A percentile compares a stretch with the other conserved stretches of the same genome.
Evolutionary conservation across 2,888 invertebrate genomes (phyloP).

Genomic region (Caprella mutica): DNA sequence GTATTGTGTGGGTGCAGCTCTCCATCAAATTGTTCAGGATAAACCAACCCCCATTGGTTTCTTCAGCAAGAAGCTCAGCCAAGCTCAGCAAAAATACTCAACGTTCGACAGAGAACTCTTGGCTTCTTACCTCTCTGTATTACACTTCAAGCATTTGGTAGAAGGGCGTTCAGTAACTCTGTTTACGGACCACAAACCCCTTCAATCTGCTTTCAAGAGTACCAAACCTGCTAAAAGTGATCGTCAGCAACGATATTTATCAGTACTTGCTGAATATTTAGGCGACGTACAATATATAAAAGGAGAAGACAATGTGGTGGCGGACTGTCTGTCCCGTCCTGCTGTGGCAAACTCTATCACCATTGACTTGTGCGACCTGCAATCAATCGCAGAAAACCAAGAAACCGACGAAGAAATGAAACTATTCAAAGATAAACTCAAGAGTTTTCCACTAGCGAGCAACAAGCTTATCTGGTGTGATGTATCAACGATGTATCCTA

Average conservation of each 20-base stretch:
- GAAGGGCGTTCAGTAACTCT: no score
- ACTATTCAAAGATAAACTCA: neutral
- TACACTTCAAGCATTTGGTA: neutral
- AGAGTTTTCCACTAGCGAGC: no score
- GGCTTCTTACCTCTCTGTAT: neutral
- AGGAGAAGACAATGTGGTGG: slow-evolving; percentile 5
- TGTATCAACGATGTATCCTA: neutral
- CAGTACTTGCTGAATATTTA: slow-evolving; percentile 8
- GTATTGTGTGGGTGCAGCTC: neutral
- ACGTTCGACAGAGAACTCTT: slow-evolving; percentile 3
- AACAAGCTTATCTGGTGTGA: no score
- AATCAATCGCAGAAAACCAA: neutral
- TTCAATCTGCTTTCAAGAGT: no score
- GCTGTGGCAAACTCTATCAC: slow-evolving; percentile 1
- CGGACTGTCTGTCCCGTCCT: slow-evolving; percentile 2
- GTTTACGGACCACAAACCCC: slow-evolving; percentile 7
- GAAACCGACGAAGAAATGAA: no score
- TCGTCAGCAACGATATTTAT: no score
- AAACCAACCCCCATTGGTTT: neutral
- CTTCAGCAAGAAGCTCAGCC: no score
- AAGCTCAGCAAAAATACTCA: neutral
- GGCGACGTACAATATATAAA: neutral
- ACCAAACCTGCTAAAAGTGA: slow-evolving; percentile 3
- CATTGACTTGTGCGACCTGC: no score
- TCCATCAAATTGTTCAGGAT: slow-evolving; percentile 2